Conservation (phyloP, 2,888 invertebrate species). For the Geotrupes spiniger region DNA sequence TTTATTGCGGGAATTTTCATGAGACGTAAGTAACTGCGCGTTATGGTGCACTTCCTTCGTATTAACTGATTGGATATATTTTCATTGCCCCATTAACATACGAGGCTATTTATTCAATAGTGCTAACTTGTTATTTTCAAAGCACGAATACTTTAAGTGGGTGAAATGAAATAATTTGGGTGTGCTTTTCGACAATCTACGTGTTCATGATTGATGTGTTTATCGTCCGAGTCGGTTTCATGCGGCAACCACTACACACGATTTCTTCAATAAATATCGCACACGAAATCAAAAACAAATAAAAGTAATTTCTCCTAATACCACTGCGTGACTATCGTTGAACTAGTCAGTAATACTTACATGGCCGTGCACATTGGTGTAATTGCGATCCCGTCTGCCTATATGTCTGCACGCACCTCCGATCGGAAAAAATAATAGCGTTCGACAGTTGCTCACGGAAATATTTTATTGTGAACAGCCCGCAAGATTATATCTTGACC, state of each 20-base stretch:
- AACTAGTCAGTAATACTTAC: constrained; percentile 7
- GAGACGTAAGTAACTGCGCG: constrained; percentile 2
- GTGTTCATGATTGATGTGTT: constrained; percentile 3
- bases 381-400: constrained; percentile 47
- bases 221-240: neutral
- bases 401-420: constrained; percentile 45
- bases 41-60: neutral
- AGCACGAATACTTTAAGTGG: too few species aligned
- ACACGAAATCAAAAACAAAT: constrained; percentile 34
- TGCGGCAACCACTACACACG: neutral
- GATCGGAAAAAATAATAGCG: constrained; percentile 2
- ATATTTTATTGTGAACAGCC: constrained; percentile 2
- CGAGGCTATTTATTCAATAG: neutral
- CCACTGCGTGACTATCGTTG: constrained; percentile 43
- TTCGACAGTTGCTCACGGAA: constrained; percentile 3
- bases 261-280: constrained; percentile 24
- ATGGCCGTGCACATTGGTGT: constrained; percentile 41
- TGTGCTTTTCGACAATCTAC: too few species aligned
- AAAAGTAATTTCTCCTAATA: constrained; percentile 46
- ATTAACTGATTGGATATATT: constrained; percentile 7
- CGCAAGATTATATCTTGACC: constrained; percentile 9
- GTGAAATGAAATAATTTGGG: too few species aligned
- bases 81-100: neutral
- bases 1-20: constrained; percentile 17
- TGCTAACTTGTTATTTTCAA: too few species aligned